phyloP scores from a whole-genome alignment of 2,888 invertebrate species.

The Drosophila barbarae region DNA sequence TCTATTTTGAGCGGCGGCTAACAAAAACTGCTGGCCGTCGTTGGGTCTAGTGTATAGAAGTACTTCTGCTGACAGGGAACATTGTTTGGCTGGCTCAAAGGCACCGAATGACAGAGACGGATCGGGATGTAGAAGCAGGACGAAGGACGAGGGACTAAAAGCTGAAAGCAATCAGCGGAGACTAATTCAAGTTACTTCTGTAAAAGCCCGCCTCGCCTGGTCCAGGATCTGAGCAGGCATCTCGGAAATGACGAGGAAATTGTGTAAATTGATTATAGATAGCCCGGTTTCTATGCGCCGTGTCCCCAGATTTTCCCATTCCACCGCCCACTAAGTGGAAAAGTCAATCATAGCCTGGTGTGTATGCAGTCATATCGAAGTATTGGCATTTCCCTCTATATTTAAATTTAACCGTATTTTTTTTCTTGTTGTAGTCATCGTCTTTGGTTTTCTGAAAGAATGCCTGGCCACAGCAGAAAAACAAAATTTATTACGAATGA shows the following conservation, averaged over 20 bases:
- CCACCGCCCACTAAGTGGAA: conserved; percentile 41
- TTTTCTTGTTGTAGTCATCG: conserved; percentile 33
- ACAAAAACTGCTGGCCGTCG: conserved; percentile 38
- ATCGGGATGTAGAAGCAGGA: neutral
- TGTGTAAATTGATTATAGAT: conserved; percentile 69
- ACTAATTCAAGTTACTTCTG: conserved; percentile 45
- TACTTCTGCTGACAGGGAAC: conserved; percentile 40
- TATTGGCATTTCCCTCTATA: conserved; percentile 10
- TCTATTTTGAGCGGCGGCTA: conserved; percentile 48
- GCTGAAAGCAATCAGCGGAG: conserved; percentile 45
- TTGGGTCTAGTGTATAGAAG: conserved; percentile 1
- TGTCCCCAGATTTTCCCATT: conserved; percentile 20
- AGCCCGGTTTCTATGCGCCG: conserved; percentile 43
- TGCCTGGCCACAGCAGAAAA: conserved; percentile 47
- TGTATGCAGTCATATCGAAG: conserved; percentile 28
- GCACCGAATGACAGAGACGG: conserved; percentile 28
- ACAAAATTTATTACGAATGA: conserved; percentile 61
- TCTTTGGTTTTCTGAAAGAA: conserved; percentile 45
- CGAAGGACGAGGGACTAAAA: conserved; percentile 17
- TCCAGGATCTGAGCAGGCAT: conserved; percentile 11
- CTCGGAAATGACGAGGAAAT: conserved; percentile 66
- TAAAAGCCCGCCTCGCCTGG: conserved; percentile 22
- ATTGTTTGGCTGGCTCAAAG: conserved; percentile 41
- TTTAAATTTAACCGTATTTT: conserved; percentile 56
- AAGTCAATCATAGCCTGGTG: conserved; percentile 45